phyloP scores from a whole-genome alignment of 2,797 vertebrate species.

The Gallinago stenura region DNA sequence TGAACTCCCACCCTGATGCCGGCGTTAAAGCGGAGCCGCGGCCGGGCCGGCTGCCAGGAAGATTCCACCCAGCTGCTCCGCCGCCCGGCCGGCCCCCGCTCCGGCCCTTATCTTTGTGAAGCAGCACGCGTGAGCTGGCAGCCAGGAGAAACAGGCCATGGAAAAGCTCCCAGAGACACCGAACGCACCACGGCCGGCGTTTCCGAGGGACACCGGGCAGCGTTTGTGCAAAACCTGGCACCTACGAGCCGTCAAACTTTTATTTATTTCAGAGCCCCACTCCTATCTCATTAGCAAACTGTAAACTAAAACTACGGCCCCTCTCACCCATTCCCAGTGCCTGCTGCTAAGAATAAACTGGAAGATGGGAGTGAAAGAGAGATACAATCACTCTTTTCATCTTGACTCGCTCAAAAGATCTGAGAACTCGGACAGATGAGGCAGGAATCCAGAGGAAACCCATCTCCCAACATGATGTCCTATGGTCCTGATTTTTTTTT shows the following conservation, averaged over 20 bases:
- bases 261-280: background rate
- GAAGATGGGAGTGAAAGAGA: background rate
- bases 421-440: background rate
- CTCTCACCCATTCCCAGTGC: background rate
- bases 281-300: rapidly evolving
- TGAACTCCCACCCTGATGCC: background rate
- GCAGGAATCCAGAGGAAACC: background rate
- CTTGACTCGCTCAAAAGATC: background rate
- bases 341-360: background rate
- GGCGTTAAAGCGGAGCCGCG: background rate
- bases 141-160: background rate
- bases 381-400: background rate
- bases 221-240: background rate
- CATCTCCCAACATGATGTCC: background rate
- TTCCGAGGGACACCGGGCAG: background rate
- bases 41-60: conserved; percentile 44
- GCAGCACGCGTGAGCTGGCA: background rate
- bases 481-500: background rate
- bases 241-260: background rate
- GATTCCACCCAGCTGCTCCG: conserved; percentile 8
- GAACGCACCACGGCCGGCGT: rapidly evolving
- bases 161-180: background rate
- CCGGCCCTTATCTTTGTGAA: conserved; percentile 43
- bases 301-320: background rate
- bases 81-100: background rate